Evolutionary conservation across 2,797 vertebrate species (phyloP).

Genomic region (Trematomus bernacchii): DNA sequence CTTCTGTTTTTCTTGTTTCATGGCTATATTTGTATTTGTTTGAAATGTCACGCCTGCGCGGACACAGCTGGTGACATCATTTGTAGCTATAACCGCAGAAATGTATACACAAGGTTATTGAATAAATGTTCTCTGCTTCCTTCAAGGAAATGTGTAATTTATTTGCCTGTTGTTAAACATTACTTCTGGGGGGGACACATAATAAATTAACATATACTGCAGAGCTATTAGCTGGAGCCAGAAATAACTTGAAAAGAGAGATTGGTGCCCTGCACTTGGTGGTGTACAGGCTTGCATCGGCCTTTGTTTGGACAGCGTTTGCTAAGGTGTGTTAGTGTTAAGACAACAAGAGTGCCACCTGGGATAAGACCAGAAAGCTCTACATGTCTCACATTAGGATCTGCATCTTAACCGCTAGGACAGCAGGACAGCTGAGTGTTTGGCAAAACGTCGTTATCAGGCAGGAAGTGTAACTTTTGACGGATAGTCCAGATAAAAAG

Average conservation of each 20-base stretch:
- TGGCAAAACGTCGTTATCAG: too few species aligned
- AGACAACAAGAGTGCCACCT: conserved; percentile 28
- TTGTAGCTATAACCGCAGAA: not conserved
- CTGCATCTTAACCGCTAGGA: too few species aligned
- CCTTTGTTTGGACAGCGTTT: conserved; percentile 51
- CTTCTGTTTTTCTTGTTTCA: not conserved
- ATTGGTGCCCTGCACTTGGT: conserved; percentile 10
- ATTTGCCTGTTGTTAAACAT: conserved; percentile 38
- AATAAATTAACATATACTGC: conserved; percentile 54
- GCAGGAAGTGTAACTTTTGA: too few species aligned
- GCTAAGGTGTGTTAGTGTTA: conserved; percentile 50
- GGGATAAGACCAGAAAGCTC: conserved; percentile 33
- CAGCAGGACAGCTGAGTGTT: too few species aligned
- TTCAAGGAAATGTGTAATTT: conserved; percentile 11
- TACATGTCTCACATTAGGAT: conserved; percentile 22
- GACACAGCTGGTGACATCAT: not conserved
- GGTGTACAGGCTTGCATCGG: conserved; percentile 6
- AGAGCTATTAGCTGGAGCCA: conserved; percentile 38
- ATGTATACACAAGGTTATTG: not conserved
- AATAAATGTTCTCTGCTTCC: not conserved
- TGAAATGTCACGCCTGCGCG: not conserved
- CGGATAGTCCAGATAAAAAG: too few species aligned
- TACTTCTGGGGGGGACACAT: conserved; percentile 22
- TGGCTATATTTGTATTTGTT: not conserved
- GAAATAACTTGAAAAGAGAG: conserved; percentile 32